Evolutionary conservation across 2,797 vertebrate genomes (phyloP), one percentile per base, ranked within the genome.

Genomic region (Poeciliopsis paucimaculata): DNA sequence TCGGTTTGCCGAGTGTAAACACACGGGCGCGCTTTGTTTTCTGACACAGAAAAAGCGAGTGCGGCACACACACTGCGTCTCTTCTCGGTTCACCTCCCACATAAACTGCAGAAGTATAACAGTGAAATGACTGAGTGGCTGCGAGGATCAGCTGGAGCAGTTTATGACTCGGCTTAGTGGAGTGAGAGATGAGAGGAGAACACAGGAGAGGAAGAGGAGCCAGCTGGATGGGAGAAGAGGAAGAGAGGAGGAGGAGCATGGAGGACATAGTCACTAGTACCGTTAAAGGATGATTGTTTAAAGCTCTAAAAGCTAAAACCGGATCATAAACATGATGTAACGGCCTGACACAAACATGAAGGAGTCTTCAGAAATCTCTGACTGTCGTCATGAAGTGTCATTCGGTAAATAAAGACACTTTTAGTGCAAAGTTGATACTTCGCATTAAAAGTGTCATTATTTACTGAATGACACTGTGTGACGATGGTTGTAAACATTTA

Each of bases 71-170:
- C 74, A 41, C 79, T 11, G 28, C 4, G 55, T 31, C 28, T 51
- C 73, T 39, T 76, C 66, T 60, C 76, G 3, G 68, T 26, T 79
- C n/a, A 68, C 80, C 78, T 89, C 87, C 82, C 80, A 88, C 88
- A 80, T 77, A 72, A 71, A 41, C 78, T 46, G 83, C 55, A 82
- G 76, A 72, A 55, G 43, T 77, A 26, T 43, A 87, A 78, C 84
- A 60, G 82, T 75, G 84, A 85, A 84, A 82, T 46, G 83, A 82
- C 73, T 76, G 82, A 82, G 76, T 53, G 74, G 75, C 78, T 77
- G 78, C 1, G 46, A 81, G 72, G 76, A 83, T 88, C 84, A 84
- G 82, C 86, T 84, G 84, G 2, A 77, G 76, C 78, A 70, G 53
- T 73, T 90, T 83, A 81, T 66, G 36, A 78, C 79, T 85, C 23